Percentiles rank a stretch among this genome's conserved stretches.
These are phyloP conservation scores for Cygnus buccinator DNA, from an alignment of 2,113 vertebrate species.

Conservation along the genomic window DNA sequence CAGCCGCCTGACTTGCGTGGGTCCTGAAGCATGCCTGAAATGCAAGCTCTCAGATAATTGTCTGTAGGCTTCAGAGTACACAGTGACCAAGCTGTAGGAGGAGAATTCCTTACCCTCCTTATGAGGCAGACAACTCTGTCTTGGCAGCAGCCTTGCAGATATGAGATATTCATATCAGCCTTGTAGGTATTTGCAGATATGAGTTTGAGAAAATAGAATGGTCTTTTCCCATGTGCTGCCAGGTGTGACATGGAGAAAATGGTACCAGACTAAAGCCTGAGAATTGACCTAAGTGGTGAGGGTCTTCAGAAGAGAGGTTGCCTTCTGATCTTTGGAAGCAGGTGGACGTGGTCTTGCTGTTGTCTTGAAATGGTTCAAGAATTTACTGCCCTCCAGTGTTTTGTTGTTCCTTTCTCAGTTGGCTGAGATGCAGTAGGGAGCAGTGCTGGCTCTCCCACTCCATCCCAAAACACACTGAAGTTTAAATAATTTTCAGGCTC, in stretches of 20 bases:
- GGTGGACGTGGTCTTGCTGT: neutral
- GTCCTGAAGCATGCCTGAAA: neutral
- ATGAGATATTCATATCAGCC: too few relatives aligned
- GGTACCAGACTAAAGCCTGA: neutral
- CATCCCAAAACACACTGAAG: neutral
- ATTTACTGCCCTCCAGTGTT: neutral
- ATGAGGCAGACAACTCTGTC: neutral
- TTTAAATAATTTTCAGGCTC: neutral
- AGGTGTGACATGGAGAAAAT: neutral
- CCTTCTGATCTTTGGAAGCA: neutral
- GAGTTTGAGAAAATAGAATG: neutral
- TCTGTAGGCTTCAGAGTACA: neutral
- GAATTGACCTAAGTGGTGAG: neutral
- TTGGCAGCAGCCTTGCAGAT: neutral
- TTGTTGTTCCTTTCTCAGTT: neutral
- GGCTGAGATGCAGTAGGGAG: neutral
- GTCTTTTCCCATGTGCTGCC: neutral
- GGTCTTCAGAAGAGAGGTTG: neutral
- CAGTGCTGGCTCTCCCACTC: neutral
- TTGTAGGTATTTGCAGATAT: neutral
- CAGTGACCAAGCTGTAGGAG: neutral
- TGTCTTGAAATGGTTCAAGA: neutral
- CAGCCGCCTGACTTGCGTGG: fast-evolving
- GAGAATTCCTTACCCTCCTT: neutral
- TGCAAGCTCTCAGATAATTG: neutral